These are phyloP conservation scores for Drosophila prosaltans DNA, from an alignment of 1,140 invertebrate species.

Conservation along the genomic window DNA sequence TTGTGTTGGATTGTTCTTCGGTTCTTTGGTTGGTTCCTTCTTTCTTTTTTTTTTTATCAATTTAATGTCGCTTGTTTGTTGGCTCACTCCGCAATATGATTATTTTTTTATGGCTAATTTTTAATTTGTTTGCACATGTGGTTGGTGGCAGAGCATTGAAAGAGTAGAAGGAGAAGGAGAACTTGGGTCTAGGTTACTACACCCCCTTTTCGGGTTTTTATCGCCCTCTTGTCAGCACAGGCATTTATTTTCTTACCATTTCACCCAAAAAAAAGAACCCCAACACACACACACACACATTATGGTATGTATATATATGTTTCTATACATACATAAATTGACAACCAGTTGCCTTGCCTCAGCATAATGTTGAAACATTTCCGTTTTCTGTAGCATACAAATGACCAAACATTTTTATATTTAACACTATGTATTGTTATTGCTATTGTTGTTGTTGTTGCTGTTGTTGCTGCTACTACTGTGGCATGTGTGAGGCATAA, in stretches of 20 bases:
- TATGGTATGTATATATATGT: background rate
- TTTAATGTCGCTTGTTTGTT: slow-evolving; percentile 66
- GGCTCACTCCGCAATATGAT: slow-evolving; percentile 67
- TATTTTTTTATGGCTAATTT: slow-evolving; percentile 78
- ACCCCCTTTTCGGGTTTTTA: slow-evolving; percentile 28
- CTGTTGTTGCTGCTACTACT: background rate
- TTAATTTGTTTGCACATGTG: slow-evolving; percentile 79
- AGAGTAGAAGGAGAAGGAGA: background rate
- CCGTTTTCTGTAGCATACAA: slow-evolving; percentile 51
- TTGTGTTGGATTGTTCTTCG: slow-evolving; percentile 26
- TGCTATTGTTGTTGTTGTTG: slow-evolving; percentile 18
- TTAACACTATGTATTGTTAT: slow-evolving; percentile 51
- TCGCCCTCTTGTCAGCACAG: slow-evolving; percentile 51
- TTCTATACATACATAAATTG: slow-evolving; percentile 44
- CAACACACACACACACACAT: slow-evolving; percentile 1
- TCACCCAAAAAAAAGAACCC: background rate
- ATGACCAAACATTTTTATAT: slow-evolving; percentile 68
- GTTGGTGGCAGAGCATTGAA: background rate
- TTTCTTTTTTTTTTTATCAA: slow-evolving; percentile 53
- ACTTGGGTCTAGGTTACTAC: background rate
- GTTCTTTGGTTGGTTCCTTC: background rate
- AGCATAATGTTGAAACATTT: slow-evolving; percentile 59
- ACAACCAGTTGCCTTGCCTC: slow-evolving; percentile 68
- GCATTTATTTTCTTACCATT: slow-evolving; percentile 44
- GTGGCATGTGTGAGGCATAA: slow-evolving; percentile 42